Base-by-base conservation (phyloP, 2,888 invertebrate genomes). In the Lycaena phlaeas region DNA sequence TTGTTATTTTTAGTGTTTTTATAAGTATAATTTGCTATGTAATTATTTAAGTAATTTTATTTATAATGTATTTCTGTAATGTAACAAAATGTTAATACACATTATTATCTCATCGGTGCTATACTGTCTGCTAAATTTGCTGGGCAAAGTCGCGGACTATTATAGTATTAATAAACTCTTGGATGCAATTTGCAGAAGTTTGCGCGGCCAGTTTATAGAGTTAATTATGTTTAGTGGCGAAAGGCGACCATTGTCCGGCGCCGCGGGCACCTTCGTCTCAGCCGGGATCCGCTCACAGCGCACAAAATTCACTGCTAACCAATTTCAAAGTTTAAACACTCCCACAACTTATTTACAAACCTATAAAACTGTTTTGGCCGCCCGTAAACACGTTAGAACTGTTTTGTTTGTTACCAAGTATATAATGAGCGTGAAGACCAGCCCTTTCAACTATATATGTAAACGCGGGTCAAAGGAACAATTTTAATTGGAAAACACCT, bases 401-500 rank as follows among this genome's bases (percentile, higher is more conserved):
- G n/a, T n/a, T n/a, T n/a, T n/a, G n/a, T n/a, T n/a, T n/a, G n/a
- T n/a, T n/a, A n/a, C n/a, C n/a, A n/a, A n/a, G n/a, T n/a, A n/a
- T n/a, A n/a, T n/a, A n/a, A n/a, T n/a, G n/a, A n/a, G n/a, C n/a
- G n/a, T n/a, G n/a, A n/a, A n/a, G n/a, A n/a, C n/a, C n/a, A n/a
- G n/a, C n/a, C n/a, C n/a, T n/a, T n/a, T n/a, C n/a, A n/a, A 63
- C 64, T 65, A 57, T 59, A 61, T 61, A 58, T 48, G 49, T n/a
- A n/a, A n/a, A 52, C 59, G 64, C 59, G 64, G 79, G 78, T 79
- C 84, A 84, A 81, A 84, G 81, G 79, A 71, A 61, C 65, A 61
- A 72, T 76, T 75, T 77, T 82, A 84, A 84, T 84, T 84, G 82
- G 75, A 69, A 78, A 79, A 69, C 81, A 79, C 77, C 78, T 84